These are phyloP conservation scores for Parnassius apollo DNA, from an alignment of 2,888 invertebrate species.

Conservation along the genomic window DNA sequence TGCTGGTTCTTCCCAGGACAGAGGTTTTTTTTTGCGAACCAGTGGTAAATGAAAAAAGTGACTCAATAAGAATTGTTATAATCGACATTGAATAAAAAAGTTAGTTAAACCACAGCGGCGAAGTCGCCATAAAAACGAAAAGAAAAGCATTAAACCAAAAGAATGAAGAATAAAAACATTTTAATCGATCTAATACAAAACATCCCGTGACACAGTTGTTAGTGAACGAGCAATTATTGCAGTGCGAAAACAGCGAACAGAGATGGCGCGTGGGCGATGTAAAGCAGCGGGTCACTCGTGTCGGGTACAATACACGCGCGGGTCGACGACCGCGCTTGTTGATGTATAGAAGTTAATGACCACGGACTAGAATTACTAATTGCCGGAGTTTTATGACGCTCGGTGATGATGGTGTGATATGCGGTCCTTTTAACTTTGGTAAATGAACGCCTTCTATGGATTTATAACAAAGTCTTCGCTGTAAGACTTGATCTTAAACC, in stretches of 20 bases:
- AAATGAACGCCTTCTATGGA: too few relatives aligned
- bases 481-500: too few relatives aligned
- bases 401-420: slow-evolving; percentile 11
- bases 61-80: too few relatives aligned
- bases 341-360: slow-evolving; percentile 34
- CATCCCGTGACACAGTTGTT: slow-evolving; percentile 5
- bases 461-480: too few relatives aligned
- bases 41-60: too few relatives aligned
- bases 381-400: slow-evolving; percentile 10
- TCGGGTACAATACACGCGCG: slow-evolving; percentile 38
- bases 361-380: slow-evolving; percentile 28
- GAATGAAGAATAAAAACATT: too few relatives aligned
- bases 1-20: too few relatives aligned
- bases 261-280: slow-evolving; percentile 49
- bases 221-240: slow-evolving; percentile 4
- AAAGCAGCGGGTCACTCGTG: slow-evolving; percentile 51
- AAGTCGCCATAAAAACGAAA: too few relatives aligned
- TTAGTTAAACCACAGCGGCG: too few relatives aligned
- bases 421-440: neutral
- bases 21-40: too few relatives aligned
- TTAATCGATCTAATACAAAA: neutral
- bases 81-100: too few relatives aligned
- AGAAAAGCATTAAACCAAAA: too few relatives aligned
- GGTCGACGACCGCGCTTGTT: slow-evolving; percentile 38
- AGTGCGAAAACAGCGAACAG: slow-evolving; percentile 2